phyloP scores from a whole-genome alignment of 2,113 vertebrate species.

The Melanerpes aurifrons region DNA sequence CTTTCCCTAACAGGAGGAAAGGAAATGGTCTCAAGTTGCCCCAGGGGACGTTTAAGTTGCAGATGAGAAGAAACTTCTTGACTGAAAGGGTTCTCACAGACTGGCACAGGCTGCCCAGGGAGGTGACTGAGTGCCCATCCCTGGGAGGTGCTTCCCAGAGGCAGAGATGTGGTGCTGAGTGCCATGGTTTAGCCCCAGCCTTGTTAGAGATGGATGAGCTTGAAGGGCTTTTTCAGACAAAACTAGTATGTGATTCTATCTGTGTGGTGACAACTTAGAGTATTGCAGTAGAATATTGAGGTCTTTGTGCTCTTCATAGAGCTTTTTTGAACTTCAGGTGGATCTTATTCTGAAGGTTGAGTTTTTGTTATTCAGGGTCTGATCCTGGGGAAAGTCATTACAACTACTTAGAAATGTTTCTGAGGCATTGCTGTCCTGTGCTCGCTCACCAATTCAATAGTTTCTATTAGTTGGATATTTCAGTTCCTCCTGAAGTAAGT shows the following conservation, averaged over 20 bases:
- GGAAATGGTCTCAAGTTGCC: no score
- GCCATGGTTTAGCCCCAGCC: no score
- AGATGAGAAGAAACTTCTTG: no score
- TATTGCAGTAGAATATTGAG: neutral
- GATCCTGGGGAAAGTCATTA: neutral
- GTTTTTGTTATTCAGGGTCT: neutral
- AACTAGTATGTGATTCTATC: neutral
- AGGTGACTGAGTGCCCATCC: no score
- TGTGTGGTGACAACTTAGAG: neutral
- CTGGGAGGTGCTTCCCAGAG: no score
- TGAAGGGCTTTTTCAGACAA: no score
- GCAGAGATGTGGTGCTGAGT: no score
- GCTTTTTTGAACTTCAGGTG: neutral
- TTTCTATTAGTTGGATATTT: neutral
- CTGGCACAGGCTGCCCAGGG: no score
- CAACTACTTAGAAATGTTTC: neutral
- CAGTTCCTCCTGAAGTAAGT: neutral
- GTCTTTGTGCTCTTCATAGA: neutral
- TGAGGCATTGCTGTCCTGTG: neutral
- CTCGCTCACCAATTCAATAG: neutral
- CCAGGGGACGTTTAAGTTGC: no score
- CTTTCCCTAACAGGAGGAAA: no score
- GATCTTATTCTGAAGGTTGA: neutral
- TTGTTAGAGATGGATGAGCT: no score
- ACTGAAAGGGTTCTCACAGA: no score